Percentiles rank a stretch among this genome's conserved stretches.
Evolutionary conservation across 2,113 vertebrate genomes (phyloP).

Genomic region (Baryphthengus martii): DNA sequence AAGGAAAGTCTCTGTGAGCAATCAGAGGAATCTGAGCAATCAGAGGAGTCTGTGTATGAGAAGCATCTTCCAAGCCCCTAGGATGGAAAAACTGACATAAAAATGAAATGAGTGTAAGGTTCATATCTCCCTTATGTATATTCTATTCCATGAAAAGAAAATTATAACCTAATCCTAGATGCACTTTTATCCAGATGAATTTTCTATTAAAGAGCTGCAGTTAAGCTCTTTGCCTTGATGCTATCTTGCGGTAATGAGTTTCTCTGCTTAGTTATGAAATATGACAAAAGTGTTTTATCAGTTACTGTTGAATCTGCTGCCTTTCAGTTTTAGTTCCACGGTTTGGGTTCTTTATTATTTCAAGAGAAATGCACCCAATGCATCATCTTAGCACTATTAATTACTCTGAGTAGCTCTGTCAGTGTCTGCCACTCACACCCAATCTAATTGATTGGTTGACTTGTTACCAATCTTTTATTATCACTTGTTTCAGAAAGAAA

Average conservation of each 20-base stretch:
- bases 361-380: neutral
- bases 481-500: neutral
- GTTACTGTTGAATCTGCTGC: neutral
- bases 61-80: neutral
- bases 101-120: neutral
- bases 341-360: neutral
- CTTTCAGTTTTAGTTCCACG: neutral
- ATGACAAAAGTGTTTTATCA: constrained; percentile 2
- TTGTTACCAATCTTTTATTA: neutral
- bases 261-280: neutral
- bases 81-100: neutral
- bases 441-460: neutral
- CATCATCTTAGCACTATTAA: neutral
- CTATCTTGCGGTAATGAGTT: neutral
- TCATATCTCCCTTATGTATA: neutral
- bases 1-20: neutral
- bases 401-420: neutral
- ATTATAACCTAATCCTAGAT: constrained; percentile 18
- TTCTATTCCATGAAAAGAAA: neutral
- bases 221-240: constrained; percentile 13
- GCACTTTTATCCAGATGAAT: constrained; percentile 18
- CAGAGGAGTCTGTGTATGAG: neutral
- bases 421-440: neutral
- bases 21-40: neutral
- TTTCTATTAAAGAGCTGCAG: constrained; percentile 16